phyloP scores from a whole-genome alignment of 2,888 invertebrate species.

The Drosophila paramelanica region DNA sequence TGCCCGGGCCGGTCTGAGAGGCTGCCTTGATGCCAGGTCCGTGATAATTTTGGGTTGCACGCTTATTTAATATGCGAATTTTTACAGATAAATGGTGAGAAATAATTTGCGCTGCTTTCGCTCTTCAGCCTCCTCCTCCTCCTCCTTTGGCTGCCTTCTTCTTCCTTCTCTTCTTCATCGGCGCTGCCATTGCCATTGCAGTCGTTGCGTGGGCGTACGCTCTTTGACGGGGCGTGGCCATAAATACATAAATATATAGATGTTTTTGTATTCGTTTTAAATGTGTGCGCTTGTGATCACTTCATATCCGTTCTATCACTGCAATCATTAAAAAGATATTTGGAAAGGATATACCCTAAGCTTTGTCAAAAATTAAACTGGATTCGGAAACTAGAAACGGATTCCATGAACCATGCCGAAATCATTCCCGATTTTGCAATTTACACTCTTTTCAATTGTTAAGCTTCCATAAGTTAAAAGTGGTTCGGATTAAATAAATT shows the following conservation, averaged over 20 bases:
- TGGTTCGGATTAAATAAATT: no score
- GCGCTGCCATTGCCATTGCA: slow-evolving; percentile 28
- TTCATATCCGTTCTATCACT: slow-evolving; percentile 58
- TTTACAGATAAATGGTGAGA: slow-evolving; percentile 83
- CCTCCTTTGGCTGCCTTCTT: neutral
- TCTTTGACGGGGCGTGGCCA: slow-evolving; percentile 62
- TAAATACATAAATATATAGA: slow-evolving; percentile 22
- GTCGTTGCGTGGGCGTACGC: slow-evolving; percentile 65
- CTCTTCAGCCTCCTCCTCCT: slow-evolving; percentile 24
- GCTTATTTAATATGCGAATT: slow-evolving; percentile 84
- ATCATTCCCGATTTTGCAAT: no score
- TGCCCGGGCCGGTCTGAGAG: slow-evolving; percentile 12
- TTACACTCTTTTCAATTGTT: no score
- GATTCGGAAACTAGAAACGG: no score
- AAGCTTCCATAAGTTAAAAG: no score
- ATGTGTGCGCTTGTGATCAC: slow-evolving; percentile 45
- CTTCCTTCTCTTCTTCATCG: neutral
- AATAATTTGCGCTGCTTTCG: slow-evolving; percentile 80
- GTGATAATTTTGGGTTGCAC: slow-evolving; percentile 84
- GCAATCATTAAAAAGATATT: slow-evolving; percentile 15
- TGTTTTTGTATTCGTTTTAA: slow-evolving; percentile 2
- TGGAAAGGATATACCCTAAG: neutral
- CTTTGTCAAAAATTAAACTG: no score
- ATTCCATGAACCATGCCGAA: no score
- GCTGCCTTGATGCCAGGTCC: slow-evolving; percentile 81